Percentiles rank a stretch among this genome's conserved stretches.
phyloP scores from a whole-genome alignment of 2,797 vertebrate species.

The Myotis planiceps region DNA sequence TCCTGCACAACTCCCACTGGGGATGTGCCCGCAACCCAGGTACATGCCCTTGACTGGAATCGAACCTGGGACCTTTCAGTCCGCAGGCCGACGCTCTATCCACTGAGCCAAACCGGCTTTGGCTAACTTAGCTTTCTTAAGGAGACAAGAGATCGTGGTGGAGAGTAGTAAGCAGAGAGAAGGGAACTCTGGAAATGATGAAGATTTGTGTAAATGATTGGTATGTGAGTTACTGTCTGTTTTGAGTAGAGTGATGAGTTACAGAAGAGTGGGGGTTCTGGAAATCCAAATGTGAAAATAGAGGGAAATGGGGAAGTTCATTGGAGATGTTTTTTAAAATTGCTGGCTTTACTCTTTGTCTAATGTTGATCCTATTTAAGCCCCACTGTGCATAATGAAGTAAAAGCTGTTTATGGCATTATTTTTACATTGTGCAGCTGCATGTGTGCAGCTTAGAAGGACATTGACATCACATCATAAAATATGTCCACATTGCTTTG shows the following conservation, averaged over 20 bases:
- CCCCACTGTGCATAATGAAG: constrained; percentile 26
- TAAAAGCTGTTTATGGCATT: constrained; percentile 32
- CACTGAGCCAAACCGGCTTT: no score
- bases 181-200: background rate
- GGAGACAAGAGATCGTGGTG: background rate
- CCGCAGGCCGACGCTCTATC: no score
- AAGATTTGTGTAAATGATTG: background rate
- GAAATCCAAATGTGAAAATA: constrained; percentile 13
- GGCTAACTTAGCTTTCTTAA: background rate
- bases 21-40: no score
- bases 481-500: background rate
- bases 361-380: constrained; percentile 57
- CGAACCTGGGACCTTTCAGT: no score
- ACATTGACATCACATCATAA: constrained; percentile 28
- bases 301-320: background rate
- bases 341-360: constrained; percentile 23
- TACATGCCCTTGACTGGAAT: no score
- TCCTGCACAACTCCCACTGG: no score
- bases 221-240: constrained; percentile 4
- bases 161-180: background rate
- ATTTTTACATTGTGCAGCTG: constrained; percentile 22
- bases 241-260: constrained; percentile 18
- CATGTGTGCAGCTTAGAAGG: constrained; percentile 9
- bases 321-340: background rate
- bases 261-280: background rate